Base-by-base conservation (phyloP, 1,140 invertebrate species). In the Tetramorium alpestre region DNA sequence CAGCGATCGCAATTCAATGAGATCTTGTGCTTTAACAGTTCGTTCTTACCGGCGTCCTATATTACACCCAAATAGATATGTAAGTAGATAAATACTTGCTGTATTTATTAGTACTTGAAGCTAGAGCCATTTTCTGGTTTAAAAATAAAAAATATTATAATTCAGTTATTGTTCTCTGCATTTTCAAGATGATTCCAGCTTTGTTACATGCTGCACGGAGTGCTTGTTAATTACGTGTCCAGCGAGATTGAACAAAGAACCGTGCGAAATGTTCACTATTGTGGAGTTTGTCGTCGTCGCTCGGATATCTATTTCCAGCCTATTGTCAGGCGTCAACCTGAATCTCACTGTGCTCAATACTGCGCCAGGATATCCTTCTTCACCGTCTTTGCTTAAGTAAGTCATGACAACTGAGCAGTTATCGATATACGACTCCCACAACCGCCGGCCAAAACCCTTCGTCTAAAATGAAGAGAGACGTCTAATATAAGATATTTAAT, bases 221-320 rank as follows among this genome's bases (percentile, higher is more conserved):
- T 33, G 18, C 44, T 54, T 91, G 91, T 94, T 96, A 92, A 92
- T 94, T 93, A 96, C 96, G 93, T 98, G 97, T 4, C 98, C 98
- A 84, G 97, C 98, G 49, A 99, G 95, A 94, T 99, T 99, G 92
- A 99, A 99, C 94, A 99, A 99, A 0, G 97, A 96, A 94, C 99
- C 98, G 94, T 99, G 99, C 0, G 98, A 98, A 41, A 99, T 94
- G 95, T 98, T 99, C 1, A 99, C 96, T 6, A 98, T 97, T 0
- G 98, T 99, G 16, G 97, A 96, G 91, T 97, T 97, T 0, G 97
- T 97, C 0, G 97, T 97, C 7, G 96, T 97, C 0, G 98, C 97
- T 75, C 96, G 95, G 93, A 98, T 98, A 64, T 96, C 94, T 4
- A 99, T 96, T 51, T 96, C 94, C 7, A 99, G 95, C 65, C 96